Conservation (phyloP, 2,113 vertebrate genomes). For the Burhinus oedicnemus region DNA sequence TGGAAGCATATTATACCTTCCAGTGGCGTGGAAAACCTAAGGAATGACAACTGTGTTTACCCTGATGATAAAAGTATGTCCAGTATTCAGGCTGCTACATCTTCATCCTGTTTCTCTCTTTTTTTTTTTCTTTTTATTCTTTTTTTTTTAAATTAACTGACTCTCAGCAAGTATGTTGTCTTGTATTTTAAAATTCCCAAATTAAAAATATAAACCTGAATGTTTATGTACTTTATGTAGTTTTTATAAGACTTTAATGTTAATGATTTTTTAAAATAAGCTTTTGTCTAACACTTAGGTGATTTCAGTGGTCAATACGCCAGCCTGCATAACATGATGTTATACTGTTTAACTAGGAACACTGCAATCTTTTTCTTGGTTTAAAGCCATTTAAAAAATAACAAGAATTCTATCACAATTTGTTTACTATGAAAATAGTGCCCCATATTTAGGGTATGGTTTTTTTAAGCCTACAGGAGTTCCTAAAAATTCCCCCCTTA, state of each 20-base stretch:
- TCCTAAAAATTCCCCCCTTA: background rate
- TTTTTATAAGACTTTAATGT: background rate
- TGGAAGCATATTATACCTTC: background rate
- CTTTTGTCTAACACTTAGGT: background rate
- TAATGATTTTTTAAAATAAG: background rate
- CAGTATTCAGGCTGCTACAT: background rate
- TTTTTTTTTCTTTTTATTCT: too few species aligned
- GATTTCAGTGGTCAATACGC: background rate
- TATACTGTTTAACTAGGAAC: background rate
- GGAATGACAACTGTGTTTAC: background rate
- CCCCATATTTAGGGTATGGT: background rate
- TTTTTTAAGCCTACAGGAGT: background rate
- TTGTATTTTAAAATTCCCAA: background rate
- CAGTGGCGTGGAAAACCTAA: background rate
- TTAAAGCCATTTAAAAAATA: background rate
- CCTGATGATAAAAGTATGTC: background rate
- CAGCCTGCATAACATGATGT: background rate
- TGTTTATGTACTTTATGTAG: background rate
- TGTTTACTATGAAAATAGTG: background rate
- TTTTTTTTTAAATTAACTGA: background rate
- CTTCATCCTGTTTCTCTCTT: background rate
- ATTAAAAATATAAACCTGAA: background rate
- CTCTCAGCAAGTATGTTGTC: background rate
- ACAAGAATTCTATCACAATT: background rate
- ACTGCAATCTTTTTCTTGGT: background rate